Evolutionary conservation across 92 coral and sea anemone genomes (phyloP).

Genomic region (Siderastrea siderea): DNA sequence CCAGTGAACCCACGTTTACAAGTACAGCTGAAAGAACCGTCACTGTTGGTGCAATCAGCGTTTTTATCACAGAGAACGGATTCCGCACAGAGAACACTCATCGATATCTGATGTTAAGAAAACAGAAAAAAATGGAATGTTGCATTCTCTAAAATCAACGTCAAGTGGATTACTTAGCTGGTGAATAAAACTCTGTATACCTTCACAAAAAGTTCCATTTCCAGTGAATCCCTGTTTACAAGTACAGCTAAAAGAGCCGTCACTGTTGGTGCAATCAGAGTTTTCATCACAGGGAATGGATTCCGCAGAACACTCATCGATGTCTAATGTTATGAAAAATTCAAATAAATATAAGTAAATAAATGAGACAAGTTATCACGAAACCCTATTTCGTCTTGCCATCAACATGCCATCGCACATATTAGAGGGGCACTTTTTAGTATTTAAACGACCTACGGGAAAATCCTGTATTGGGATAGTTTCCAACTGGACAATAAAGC

Average conservation of each 20-base stretch:
- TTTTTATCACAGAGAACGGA: constrained; percentile 51
- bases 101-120: constrained; percentile 37
- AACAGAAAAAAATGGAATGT: background rate
- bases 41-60: constrained; percentile 69
- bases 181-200: constrained; percentile 16
- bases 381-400: background rate
- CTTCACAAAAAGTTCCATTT: constrained; percentile 65
- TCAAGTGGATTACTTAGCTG: too few species aligned
- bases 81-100: constrained; percentile 64
- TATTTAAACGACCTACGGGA: background rate
- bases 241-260: constrained; percentile 74
- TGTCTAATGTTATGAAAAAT: constrained; percentile 6
- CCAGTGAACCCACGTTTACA: constrained; percentile 78
- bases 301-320: constrained; percentile 70
- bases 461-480: too few species aligned
- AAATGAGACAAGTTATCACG: background rate
- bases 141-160: too few species aligned
- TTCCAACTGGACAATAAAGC: too few species aligned
- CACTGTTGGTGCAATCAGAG: constrained; percentile 62
- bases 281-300: constrained; percentile 50
- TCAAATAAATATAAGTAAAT: background rate
- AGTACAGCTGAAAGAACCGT: constrained; percentile 74
- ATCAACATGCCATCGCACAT: constrained; percentile 15
- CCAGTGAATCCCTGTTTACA: constrained; percentile 78
- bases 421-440: constrained; percentile 32